Base-by-base conservation (phyloP, 2,888 invertebrate species). In the Epicampocera succincta region DNA sequence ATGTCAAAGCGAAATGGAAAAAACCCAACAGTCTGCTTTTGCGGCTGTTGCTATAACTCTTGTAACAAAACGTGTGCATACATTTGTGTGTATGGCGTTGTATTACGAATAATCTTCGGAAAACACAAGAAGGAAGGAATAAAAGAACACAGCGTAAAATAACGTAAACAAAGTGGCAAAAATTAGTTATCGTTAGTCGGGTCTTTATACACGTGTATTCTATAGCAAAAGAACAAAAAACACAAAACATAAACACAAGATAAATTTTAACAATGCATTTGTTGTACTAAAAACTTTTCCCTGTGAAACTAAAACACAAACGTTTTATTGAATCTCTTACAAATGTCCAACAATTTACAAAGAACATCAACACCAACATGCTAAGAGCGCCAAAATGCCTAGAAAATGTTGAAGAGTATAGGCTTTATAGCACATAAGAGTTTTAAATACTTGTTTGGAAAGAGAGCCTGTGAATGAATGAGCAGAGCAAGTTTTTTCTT, bases 201-300 rank as follows among this genome's bases (percentile, higher is more conserved):
- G 19, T 75, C 44, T 72, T 33, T 80, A 60, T 52, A 65, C 75
- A 58, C 69, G 65, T 71, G 65, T 71, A 71, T 66, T 40, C 61
- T 42, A 40, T 44, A 11, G 19, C n/a, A 13, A 46, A 61, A 54
- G 52, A 65, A 54, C 13, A 21, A 25, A n/a, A 48, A 44, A 4
- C 54, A 63, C 40, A 63, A 25, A 63, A 65, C 69, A 48, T 3
- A 17, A 12, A 76, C 25, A 44, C 8, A 63, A 46, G 54, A n/a
- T 13, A 38, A 71, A 56, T 58, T 46, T 40, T 61, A 46, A 40
- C 9, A 38, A 25, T 4, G 33, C 33, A 21, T 54, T 52, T 44
- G 19, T 38, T 61, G 61, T 54, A 61, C 29, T 25, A 54, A 68
- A 29, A 52, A 60, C 60, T 52, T 33, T 58, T 29, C 9, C 1